phyloP scores from a whole-genome alignment of 2,888 invertebrate genomes.

The Agrochola lota region DNA sequence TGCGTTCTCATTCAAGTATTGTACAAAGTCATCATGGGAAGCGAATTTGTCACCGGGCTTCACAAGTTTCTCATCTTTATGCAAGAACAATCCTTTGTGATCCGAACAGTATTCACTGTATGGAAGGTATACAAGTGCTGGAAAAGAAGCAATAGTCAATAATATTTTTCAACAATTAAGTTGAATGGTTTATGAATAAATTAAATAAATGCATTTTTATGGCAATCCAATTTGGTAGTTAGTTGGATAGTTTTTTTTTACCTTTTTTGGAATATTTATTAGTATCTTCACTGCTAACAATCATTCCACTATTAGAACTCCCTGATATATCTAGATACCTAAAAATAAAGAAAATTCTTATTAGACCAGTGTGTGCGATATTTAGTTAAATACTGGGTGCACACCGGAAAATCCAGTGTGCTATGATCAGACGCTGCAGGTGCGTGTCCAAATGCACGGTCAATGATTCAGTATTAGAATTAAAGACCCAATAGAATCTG shows the following conservation, averaged over 20 bases:
- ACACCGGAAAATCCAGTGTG: background rate
- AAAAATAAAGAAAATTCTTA: constrained; percentile 13
- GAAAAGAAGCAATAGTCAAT: constrained; percentile 2
- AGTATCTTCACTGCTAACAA: constrained; percentile 40
- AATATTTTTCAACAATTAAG: background rate
- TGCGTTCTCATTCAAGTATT: constrained; percentile 76
- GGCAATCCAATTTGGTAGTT: background rate
- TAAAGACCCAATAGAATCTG: background rate
- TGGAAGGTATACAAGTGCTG: constrained; percentile 47
- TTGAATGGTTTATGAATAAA: too few relatives aligned
- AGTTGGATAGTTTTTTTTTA: constrained; percentile 11
- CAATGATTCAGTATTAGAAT: background rate
- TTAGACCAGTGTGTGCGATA: background rate
- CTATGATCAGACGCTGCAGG: too few relatives aligned
- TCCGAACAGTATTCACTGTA: constrained; percentile 67
- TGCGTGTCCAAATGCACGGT: background rate
- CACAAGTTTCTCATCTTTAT: constrained; percentile 71
- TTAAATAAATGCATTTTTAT: background rate
- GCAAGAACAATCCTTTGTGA: constrained; percentile 67
- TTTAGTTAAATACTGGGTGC: too few relatives aligned
- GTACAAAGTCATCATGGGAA: constrained; percentile 72
- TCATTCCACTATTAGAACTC: constrained; percentile 37
- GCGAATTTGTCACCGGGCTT: constrained; percentile 75
- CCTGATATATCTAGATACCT: constrained; percentile 50
- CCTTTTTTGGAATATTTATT: constrained; percentile 42